These are phyloP conservation scores for Drosophila eugracilis DNA, from an alignment of 1,140 invertebrate genomes.

Conservation along the genomic window DNA sequence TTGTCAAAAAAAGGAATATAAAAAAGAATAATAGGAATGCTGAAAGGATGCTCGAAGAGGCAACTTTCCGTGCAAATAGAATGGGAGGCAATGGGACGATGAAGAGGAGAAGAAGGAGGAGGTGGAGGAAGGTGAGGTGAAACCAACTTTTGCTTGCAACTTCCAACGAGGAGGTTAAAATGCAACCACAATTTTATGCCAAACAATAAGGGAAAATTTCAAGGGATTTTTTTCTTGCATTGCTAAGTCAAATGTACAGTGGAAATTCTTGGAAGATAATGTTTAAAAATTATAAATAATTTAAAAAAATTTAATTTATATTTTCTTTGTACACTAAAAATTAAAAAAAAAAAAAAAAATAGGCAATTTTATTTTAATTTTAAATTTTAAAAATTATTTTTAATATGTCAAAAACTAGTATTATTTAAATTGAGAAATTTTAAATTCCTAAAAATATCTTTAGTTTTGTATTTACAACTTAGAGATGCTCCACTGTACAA, in stretches of 20 bases:
- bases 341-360: too few species aligned
- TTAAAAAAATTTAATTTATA: too few species aligned
- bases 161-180: slow-evolving; percentile 23
- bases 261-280: background rate
- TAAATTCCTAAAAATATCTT: background rate
- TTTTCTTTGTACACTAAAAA: too few species aligned
- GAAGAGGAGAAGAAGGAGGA: background rate
- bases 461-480: background rate
- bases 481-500: slow-evolving; percentile 4
- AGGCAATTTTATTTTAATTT: too few species aligned
- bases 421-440: background rate
- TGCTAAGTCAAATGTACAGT: slow-evolving; percentile 9
- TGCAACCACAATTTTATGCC: slow-evolving; percentile 21
- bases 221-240: background rate
- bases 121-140: background rate
- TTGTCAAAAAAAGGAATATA: slow-evolving; percentile 55
- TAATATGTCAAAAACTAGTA: background rate
- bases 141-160: slow-evolving; percentile 52
- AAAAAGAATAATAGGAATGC: slow-evolving; percentile 61
- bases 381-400: too few species aligned
- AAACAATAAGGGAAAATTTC: background rate
- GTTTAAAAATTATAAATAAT: background rate
- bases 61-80: slow-evolving; percentile 53
- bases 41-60: slow-evolving; percentile 62
- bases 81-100: slow-evolving; percentile 31